Base-by-base conservation (phyloP, 1,140 invertebrate genomes). In the Linepithema humile region DNA sequence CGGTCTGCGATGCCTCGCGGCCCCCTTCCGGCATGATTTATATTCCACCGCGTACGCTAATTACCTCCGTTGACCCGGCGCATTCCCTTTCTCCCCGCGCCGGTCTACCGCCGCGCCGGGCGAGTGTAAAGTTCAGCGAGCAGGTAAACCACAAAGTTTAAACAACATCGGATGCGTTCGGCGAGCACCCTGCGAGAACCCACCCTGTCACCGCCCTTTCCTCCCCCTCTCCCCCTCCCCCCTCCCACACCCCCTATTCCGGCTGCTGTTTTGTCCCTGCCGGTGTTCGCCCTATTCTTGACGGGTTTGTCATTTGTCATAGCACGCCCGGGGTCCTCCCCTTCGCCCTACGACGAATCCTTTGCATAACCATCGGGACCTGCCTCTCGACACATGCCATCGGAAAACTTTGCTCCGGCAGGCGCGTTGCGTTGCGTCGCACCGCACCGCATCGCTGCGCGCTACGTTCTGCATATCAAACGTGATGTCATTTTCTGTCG, bases 1-100 rank as follows among this genome's bases (percentile, higher is more conserved):
- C 83, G 89, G 90, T 90, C 67, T 88, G 59, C 72, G 29, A 64
- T 57, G 65, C 75, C 78, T 70, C 78, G 82, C 85, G 70, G 82
- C 73, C 78, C 85, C 77, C 86, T 82, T 86, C 70, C 84, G 75
- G 70, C 48, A 64, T 91, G 89, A 91, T 91, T 91, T 88, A 89
- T 90, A 86, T 89, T 70, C 77, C 55, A 65, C 62, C 70, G 84
- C 83, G 48, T 84, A 88, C 84, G 75, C 86, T 91, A 91, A 91
- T 91, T 91, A 85, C 77, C 85, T 75, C 53, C 72, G 53, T 67
- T 75, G 86, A 50, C 77, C 40, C 45, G 69, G 83, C 40, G 64
- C 64, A 26, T 62, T 48, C 53, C 43, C 85, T 45, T 20, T 59
- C 43, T 45, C 74, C n/a, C 23, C 26, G 55, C 2, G 15, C 69